These are phyloP conservation scores for Meteorus colon DNA, from an alignment of 2,888 invertebrate genomes.

Conservation along the genomic window DNA sequence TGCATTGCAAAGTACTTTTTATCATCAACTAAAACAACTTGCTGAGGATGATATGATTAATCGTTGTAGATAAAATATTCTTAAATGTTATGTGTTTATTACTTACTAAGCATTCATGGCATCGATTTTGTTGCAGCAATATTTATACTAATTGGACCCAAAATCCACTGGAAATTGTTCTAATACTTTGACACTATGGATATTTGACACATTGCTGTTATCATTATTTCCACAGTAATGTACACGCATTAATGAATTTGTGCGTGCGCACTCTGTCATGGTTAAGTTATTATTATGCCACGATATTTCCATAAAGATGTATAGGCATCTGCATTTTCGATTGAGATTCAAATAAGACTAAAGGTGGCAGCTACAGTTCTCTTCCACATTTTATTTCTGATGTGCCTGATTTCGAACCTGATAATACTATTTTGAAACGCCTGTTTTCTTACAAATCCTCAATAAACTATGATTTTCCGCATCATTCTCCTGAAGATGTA, in stretches of 20 bases:
- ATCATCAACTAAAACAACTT: background rate
- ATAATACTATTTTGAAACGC: too few relatives aligned
- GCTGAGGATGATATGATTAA: too few relatives aligned
- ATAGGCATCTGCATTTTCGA: too few relatives aligned
- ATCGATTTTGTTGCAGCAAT: background rate
- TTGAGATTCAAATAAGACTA: too few relatives aligned
- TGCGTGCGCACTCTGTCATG: background rate
- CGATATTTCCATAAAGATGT: background rate
- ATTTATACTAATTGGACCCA: background rate
- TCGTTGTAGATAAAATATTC: background rate
- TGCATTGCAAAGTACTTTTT: slow-evolving; percentile 21
- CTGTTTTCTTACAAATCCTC: too few relatives aligned
- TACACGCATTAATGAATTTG: background rate
- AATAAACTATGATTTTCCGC: too few relatives aligned
- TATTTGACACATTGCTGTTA: background rate
- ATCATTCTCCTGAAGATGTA: too few relatives aligned
- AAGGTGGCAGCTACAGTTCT: too few relatives aligned
- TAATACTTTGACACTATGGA: background rate
- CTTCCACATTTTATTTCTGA: too few relatives aligned
- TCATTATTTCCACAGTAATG: background rate
- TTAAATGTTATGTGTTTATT: background rate
- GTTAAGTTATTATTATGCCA: background rate
- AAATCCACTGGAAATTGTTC: background rate
- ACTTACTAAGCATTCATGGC: slow-evolving; percentile 43
- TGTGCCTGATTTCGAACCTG: too few relatives aligned